Evolutionary conservation across 1,140 invertebrate genomes (phyloP), one percentile per base, ranked within the genome.

Genomic region (Chrysomallon squamiferum): DNA sequence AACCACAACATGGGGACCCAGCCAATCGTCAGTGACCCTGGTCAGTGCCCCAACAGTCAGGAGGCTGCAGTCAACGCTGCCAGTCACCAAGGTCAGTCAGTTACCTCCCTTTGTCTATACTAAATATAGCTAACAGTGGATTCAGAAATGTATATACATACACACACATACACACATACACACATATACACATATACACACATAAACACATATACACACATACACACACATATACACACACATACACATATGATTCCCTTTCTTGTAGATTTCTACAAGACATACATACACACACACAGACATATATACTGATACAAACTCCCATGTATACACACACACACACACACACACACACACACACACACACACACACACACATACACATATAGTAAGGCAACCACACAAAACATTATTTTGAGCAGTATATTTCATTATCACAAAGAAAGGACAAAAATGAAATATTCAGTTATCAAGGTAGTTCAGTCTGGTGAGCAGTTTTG

Each of bases 1-100:
- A 54, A 54, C 50, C 50, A 54, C 13, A 54, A 54, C 50, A 54
- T 54, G 50, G 50, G 50, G 50, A 54, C 50, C 50, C 50, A 54
- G 15, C 50, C 50, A 54, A 54, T 54, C n/a, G 50, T 54, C 50
- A 54, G 50, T 27, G 50, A 54, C 29, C 18, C 50, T 27, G 22
- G 22, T 9, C 50, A 54, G n/a, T 18, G 50, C 13, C 29, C 50
- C 22, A 22, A 20, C 50, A 25, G 25, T 20, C 35, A 38, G 35
- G 35, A 38, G 6, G 15, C 35, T 38, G 35, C 35, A 7, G 35
- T 15, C 35, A 38, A 38, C 35, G 35, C 35, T 38, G 35, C 35
- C 35, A 38, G 15, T 38, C 35, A 38, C 6, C 35, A 38, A 38
- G 35, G 35, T 38, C 35, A 15, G 35, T 38, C 35, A 38, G 35